Percentiles rank a stretch among this genome's conserved stretches.
These are phyloP conservation scores for Semibalanus balanoides DNA, from an alignment of 1,140 invertebrate genomes.

Conservation along the genomic window DNA sequence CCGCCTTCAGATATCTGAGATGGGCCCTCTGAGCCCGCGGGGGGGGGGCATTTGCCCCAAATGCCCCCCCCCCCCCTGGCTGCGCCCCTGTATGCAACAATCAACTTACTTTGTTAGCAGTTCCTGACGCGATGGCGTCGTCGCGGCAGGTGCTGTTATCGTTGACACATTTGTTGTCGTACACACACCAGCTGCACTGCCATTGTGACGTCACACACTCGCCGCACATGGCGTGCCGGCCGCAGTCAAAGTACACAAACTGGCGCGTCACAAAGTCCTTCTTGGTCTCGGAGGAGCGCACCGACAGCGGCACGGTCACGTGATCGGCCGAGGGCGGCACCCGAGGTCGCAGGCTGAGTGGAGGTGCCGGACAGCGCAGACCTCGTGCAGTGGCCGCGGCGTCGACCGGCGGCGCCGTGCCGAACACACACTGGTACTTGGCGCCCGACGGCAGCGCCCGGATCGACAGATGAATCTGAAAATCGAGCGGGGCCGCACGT, in stretches of 20 bases:
- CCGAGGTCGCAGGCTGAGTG: slow-evolving; percentile 52
- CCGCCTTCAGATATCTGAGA: no score
- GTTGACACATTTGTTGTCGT: slow-evolving; percentile 85
- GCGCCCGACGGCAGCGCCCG: slow-evolving; percentile 38
- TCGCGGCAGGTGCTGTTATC: slow-evolving; percentile 64
- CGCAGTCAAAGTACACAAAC: slow-evolving; percentile 91
- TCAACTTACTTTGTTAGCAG: no score
- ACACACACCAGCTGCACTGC: slow-evolving; percentile 92
- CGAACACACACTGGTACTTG: slow-evolving; percentile 88
- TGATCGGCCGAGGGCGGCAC: slow-evolving; percentile 62
- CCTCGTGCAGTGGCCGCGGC: slow-evolving; percentile 56
- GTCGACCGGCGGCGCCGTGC: slow-evolving; percentile 66
- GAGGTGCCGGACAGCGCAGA: slow-evolving; percentile 69
- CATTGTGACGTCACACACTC: slow-evolving; percentile 75
- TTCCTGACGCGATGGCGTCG: slow-evolving; percentile 49
- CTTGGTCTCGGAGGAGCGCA: slow-evolving; percentile 81
- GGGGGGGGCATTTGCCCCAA: no score
- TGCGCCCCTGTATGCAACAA: no score
- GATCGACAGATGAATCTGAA: background rate
- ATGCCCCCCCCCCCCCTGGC: no score
- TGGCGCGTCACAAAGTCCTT: slow-evolving; percentile 86
- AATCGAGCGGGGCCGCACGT: background rate
- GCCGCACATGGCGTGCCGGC: slow-evolving; percentile 66
- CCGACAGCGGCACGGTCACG: slow-evolving; percentile 76
- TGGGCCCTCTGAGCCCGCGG: no score